Conservation (phyloP, 2,113 vertebrate genomes). For the Chauna torquata region DNA sequence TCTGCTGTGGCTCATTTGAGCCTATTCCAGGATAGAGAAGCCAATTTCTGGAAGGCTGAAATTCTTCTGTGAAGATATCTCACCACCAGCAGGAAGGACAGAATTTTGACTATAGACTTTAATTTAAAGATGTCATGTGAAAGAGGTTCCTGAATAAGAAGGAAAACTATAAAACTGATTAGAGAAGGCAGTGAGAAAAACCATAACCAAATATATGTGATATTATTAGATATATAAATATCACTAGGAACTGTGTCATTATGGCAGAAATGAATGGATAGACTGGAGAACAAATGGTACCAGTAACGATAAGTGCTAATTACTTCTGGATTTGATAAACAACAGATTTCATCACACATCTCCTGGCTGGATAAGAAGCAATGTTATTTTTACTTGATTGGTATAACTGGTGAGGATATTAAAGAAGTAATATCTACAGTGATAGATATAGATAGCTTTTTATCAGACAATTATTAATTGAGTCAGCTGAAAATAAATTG, state of each 20-base stretch:
- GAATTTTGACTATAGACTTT: background rate
- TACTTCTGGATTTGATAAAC: constrained; percentile 7
- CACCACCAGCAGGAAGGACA: background rate
- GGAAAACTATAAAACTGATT: background rate
- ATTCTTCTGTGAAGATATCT: background rate
- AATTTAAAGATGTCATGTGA: background rate
- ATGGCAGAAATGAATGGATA: background rate
- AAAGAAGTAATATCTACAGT: background rate
- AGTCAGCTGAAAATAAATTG: background rate
- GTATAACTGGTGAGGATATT: background rate
- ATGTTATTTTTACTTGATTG: constrained; percentile 30
- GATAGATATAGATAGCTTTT: background rate
- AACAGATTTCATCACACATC: constrained; percentile 16
- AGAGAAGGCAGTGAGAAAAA: constrained; percentile 28
- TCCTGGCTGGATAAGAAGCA: background rate
- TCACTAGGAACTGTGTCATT: background rate
- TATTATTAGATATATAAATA: background rate
- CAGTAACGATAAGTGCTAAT: background rate
- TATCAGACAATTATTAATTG: background rate
- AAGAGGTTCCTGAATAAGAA: background rate
- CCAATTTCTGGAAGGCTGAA: background rate
- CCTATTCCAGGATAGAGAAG: background rate
- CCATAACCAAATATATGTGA: constrained; percentile 1
- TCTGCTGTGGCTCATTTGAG: background rate
- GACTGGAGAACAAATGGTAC: background rate